These are phyloP conservation scores for Hybognathus amarus DNA, from an alignment of 2,797 vertebrate genomes.

Conservation along the genomic window DNA sequence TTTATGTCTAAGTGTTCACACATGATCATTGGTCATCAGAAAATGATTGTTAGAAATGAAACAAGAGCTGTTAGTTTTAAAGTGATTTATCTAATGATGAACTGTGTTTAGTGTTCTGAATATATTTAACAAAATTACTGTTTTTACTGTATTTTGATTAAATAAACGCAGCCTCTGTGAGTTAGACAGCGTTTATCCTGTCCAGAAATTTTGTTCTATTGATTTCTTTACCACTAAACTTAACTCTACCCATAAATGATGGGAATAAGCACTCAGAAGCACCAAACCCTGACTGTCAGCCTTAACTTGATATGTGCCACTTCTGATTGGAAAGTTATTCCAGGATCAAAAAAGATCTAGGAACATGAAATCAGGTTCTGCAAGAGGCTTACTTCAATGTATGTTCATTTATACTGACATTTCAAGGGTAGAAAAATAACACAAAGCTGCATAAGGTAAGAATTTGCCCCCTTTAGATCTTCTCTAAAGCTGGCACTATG, in stretches of 20 bases:
- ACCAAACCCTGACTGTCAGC: neutral
- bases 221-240: neutral
- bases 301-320: neutral
- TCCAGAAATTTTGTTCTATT: neutral
- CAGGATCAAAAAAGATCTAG: neutral
- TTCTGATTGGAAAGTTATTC: neutral
- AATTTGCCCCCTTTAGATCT: conserved; percentile 54
- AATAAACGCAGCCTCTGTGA: neutral
- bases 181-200: neutral
- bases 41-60: too few relatives aligned
- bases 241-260: too few relatives aligned
- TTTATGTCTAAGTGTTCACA: too few relatives aligned
- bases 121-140: neutral
- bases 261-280: neutral
- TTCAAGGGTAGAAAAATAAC: neutral
- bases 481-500: conserved; percentile 42
- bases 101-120: too few relatives aligned
- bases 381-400: too few relatives aligned
- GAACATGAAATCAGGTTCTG: neutral
- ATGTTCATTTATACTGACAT: neutral
- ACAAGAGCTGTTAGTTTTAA: too few relatives aligned
- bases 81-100: too few relatives aligned
- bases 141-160: neutral
- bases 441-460: neutral
- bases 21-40: too few relatives aligned